Base-by-base conservation (phyloP, 2,113 vertebrate species). In the Toxotes chatareus region DNA sequence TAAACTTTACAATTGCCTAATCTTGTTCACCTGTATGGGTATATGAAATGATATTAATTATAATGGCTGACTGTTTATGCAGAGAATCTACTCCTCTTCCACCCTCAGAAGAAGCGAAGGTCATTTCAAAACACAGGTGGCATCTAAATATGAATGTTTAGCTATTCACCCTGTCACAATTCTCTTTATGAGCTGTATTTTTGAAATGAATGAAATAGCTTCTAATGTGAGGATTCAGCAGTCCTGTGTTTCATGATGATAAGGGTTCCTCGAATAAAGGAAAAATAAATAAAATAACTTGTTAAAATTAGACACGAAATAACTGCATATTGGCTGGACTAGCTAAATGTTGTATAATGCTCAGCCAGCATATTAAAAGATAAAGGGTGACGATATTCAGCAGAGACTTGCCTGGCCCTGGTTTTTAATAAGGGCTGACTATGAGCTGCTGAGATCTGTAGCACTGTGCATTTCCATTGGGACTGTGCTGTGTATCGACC, bases 341-440 rank as follows among this genome's bases (percentile, higher is more conserved):
- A 61, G 72, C 81, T 84, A 67, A 87, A 90, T 76, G 73, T 79
- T 74, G 73, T 63, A 66, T 62, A 82, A 79, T 74, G 63, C 84
- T 85, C 76, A 76, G 73, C 38, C 56, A 72, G 75, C 79, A 83
- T 53, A 84, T 59, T 78, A 66, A 79, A 87, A 89, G 76, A 89
- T 86, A 88, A 89, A 83, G 71, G 77, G 65, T 78, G 87, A 75
- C 82, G 62, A 89, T 89, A 82, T 90, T 90, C 86, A 90, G 80
- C 80, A 36, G 61, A 79, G 79, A 78, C 73, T 82, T 70, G 46
- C 64, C 75, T 70, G 74, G 86, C 44, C 49, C 63, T 76, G 76
- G 62, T 87, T 92, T 91, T 91, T 90, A 90, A 92, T 90, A 90
- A 90, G 73, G 76, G 53, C 85, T 76, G 81, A 82, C 81, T 85